phyloP scores from a whole-genome alignment of 2,113 vertebrate genomes.

The Erpornis zantholeuca region DNA sequence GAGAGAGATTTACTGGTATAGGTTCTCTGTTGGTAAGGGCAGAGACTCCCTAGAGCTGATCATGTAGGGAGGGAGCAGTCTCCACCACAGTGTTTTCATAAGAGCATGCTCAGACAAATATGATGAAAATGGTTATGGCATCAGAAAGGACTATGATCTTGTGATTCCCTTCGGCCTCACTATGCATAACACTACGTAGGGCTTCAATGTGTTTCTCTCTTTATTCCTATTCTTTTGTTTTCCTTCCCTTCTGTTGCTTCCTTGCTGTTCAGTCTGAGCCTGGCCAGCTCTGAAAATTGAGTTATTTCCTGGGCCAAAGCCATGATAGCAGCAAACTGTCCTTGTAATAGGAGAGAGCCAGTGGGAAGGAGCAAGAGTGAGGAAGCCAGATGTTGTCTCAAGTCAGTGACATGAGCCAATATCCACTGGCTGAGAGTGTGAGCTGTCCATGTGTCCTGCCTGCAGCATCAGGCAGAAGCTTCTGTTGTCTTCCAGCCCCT shows the following conservation, averaged over 20 bases:
- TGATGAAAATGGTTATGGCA: background rate
- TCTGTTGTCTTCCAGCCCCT: background rate
- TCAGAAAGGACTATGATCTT: background rate
- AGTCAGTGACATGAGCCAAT: conserved; percentile 8
- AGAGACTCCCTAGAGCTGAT: background rate
- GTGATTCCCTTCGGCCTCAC: background rate
- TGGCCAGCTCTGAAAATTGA: background rate
- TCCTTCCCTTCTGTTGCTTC: background rate
- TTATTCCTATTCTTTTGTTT: background rate
- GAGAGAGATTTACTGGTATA: background rate
- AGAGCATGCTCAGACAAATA: background rate
- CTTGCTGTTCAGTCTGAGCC: background rate
- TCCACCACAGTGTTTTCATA: background rate
- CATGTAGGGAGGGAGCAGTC: background rate
- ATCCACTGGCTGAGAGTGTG: background rate
- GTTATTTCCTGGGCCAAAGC: conserved; percentile 16
- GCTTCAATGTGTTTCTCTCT: background rate
- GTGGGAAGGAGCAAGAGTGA: background rate
- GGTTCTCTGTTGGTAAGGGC: background rate
- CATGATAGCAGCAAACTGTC: background rate
- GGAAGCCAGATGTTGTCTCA: conserved; percentile 43
- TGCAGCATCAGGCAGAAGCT: conserved; percentile 27
- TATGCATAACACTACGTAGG: background rate
- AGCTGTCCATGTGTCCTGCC: conserved; percentile 16
- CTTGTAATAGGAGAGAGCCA: background rate